phyloP scores from a whole-genome alignment of 2,797 vertebrate species.

The Coccyzus lansbergi region DNA sequence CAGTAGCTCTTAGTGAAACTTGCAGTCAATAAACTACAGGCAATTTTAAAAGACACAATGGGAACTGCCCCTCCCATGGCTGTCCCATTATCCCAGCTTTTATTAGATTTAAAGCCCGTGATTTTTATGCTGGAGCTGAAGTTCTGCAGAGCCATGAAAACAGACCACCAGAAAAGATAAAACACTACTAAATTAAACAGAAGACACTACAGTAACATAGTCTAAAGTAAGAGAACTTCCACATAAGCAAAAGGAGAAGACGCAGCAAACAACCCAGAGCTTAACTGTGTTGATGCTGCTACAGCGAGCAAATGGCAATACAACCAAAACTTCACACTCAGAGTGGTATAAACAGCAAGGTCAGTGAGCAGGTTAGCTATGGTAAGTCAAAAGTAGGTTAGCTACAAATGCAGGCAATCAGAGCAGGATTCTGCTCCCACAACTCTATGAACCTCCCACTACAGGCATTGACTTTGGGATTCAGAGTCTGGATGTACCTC shows the following conservation, averaged over 20 bases:
- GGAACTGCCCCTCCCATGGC: slow-evolving; percentile 67
- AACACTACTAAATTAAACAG: slow-evolving; percentile 53
- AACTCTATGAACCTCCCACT: background rate
- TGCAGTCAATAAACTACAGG: slow-evolving; percentile 69
- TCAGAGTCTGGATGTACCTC: background rate
- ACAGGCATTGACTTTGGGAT: background rate
- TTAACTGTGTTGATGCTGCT: fast-evolving
- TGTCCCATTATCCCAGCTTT: slow-evolving; percentile 72
- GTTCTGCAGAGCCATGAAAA: slow-evolving; percentile 64
- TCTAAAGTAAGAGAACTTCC: background rate
- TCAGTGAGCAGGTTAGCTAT: background rate
- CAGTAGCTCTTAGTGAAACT: slow-evolving; percentile 69
- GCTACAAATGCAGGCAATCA: background rate
- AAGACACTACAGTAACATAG: background rate
- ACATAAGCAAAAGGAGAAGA: background rate
- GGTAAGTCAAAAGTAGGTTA: background rate
- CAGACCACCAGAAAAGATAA: slow-evolving; percentile 66
- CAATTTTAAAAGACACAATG: slow-evolving; percentile 70
- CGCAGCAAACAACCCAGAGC: background rate
- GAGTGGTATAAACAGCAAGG: background rate
- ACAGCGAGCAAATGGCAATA: fast-evolving
- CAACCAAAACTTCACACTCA: background rate
- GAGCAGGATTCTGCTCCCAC: background rate
- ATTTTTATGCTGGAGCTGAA: slow-evolving; percentile 61
- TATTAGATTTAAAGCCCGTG: slow-evolving; percentile 68